phyloP scores from a whole-genome alignment of 2,113 vertebrate genomes.

The Oryzias melastigma region DNA sequence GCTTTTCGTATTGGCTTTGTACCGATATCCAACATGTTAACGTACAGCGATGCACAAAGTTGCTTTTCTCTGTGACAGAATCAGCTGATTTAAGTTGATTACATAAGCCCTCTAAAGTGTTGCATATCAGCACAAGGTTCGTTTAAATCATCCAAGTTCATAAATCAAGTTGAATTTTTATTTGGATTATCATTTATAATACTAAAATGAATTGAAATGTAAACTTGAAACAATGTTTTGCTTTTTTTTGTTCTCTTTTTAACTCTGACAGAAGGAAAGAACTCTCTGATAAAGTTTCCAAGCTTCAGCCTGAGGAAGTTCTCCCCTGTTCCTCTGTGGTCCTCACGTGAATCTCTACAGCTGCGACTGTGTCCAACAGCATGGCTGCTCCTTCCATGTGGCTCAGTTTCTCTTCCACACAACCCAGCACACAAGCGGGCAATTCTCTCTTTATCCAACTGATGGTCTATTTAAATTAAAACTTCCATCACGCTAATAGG shows the following conservation, averaged over 20 bases:
- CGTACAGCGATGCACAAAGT: too few species aligned
- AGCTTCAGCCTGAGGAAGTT: slow-evolving; percentile 52
- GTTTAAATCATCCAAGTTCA: too few species aligned
- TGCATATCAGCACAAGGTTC: too few species aligned
- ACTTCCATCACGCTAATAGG: slow-evolving; percentile 70
- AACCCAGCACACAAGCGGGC: slow-evolving; percentile 3
- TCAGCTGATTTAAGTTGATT: too few species aligned
- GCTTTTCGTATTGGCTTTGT: too few species aligned
- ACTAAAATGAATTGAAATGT: too few species aligned
- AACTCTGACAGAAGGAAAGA: slow-evolving; percentile 31
- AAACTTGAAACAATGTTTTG: too few species aligned
- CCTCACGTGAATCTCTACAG: slow-evolving; percentile 8
- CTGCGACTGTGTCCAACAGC: slow-evolving; percentile 19
- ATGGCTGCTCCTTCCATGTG: slow-evolving; percentile 7
- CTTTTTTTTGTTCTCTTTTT: slow-evolving; percentile 25
- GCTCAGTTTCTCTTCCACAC: slow-evolving; percentile 32
- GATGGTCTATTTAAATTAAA: slow-evolving; percentile 75
- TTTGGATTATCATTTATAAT: too few species aligned
- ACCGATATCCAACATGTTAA: too few species aligned
- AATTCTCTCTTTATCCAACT: slow-evolving; percentile 50
- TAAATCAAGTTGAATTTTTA: too few species aligned
- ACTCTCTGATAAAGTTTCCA: slow-evolving; percentile 52
- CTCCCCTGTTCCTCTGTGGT: slow-evolving; percentile 39
- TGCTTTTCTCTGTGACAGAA: too few species aligned
- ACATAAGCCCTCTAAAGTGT: too few species aligned